phyloP scores from a whole-genome alignment of 2,888 invertebrate species.

The Unio delphinus region DNA sequence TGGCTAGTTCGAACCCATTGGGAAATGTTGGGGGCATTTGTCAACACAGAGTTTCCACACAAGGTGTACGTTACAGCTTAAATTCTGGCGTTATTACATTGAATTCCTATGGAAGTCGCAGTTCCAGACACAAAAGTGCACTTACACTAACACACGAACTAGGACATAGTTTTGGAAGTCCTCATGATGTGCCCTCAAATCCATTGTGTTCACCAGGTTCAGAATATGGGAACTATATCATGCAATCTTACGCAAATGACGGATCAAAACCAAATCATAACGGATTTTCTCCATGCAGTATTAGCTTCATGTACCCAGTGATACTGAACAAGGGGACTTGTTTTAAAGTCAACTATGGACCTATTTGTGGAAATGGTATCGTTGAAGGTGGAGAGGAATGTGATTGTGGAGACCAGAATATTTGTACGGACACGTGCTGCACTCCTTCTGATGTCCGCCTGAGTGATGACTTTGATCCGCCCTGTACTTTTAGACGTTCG shows the following conservation, averaged over 20 bases:
- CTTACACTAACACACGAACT: slow-evolving; percentile 58
- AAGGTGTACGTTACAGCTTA: slow-evolving; percentile 32
- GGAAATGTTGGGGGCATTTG: slow-evolving; percentile 60
- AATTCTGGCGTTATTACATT: slow-evolving; percentile 55
- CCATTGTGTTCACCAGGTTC: slow-evolving; percentile 37
- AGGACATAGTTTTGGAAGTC: slow-evolving; percentile 64
- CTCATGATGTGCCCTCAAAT: slow-evolving; percentile 43
- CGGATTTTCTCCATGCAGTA: slow-evolving; percentile 60
- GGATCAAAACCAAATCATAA: slow-evolving; percentile 54
- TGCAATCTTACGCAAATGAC: slow-evolving; percentile 50
- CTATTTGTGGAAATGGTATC: slow-evolving; percentile 56
- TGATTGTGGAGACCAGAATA: slow-evolving; percentile 48
- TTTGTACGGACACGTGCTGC: slow-evolving; percentile 52
- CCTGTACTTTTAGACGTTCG: slow-evolving; percentile 46
- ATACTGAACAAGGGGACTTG: slow-evolving; percentile 53
- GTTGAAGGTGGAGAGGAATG: slow-evolving; percentile 56
- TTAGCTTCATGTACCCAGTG: slow-evolving; percentile 54
- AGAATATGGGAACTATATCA: slow-evolving; percentile 52
- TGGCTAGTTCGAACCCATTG: slow-evolving; percentile 43
- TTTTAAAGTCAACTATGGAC: slow-evolving; percentile 24
- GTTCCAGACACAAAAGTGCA: slow-evolving; percentile 40
- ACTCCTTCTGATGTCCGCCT: slow-evolving; percentile 37
- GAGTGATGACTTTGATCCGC: slow-evolving; percentile 31
- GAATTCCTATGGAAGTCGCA: slow-evolving; percentile 31
- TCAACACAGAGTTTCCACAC: slow-evolving; percentile 28